Evolutionary conservation across 2,888 invertebrate species (phyloP).

Genomic region (Carabus problematicus): DNA sequence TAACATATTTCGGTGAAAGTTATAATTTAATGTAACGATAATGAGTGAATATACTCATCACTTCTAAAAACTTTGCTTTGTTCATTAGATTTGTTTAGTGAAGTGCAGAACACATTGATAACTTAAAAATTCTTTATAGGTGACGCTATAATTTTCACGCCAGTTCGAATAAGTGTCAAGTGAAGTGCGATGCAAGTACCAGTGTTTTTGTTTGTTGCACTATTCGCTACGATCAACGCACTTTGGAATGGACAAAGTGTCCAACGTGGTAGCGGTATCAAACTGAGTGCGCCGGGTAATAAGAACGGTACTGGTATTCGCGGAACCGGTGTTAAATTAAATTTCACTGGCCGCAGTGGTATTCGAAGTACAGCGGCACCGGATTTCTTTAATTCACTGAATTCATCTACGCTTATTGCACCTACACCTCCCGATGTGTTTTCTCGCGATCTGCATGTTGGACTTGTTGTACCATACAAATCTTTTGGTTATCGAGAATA

Average conservation of each 20-base stretch:
- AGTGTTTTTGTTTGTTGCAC: not conserved
- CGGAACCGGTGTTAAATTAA: constrained; percentile 56
- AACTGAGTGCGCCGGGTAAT: constrained; percentile 51
- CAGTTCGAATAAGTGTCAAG: not conserved
- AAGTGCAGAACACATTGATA: no score
- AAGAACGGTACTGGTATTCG: constrained; percentile 53
- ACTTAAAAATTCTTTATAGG: not conserved
- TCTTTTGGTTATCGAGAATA: constrained; percentile 78
- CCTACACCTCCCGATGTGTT: constrained; percentile 13
- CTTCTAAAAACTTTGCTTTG: not conserved
- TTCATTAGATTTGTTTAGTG: constrained; percentile 6
- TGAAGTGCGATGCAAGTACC: constrained; percentile 18
- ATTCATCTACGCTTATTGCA: not conserved
- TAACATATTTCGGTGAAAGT: no score
- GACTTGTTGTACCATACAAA: constrained; percentile 79
- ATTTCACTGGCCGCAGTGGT: constrained; percentile 52
- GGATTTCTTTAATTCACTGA: constrained; percentile 12
- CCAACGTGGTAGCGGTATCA: constrained; percentile 57
- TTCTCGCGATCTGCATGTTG: constrained; percentile 63
- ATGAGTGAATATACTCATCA: no score
- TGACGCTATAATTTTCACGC: not conserved
- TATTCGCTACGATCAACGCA: constrained; percentile 49
- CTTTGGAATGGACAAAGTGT: constrained; percentile 56
- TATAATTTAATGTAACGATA: no score
- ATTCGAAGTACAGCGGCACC: constrained; percentile 45